Base-by-base conservation (phyloP, 2,888 invertebrate species). In the Atethmia centrago region DNA sequence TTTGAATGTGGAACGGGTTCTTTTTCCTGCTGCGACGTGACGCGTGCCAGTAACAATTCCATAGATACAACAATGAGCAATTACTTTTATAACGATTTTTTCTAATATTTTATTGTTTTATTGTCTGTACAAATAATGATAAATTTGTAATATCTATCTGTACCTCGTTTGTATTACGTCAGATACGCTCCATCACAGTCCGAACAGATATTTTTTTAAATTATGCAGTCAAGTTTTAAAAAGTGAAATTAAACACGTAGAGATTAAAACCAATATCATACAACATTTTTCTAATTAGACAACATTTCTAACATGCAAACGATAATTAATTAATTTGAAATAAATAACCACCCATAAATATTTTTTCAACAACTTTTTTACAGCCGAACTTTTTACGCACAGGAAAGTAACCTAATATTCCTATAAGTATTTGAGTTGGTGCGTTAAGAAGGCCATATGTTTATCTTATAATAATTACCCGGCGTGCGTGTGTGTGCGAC, bases 1-100 rank as follows among this genome's bases (percentile, higher is more conserved):
- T 94, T 95, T 95, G 93, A 94, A 95, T 95, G 90, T 94, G 88
- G 93, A 94, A 95, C 94, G 93, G 93, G 94, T 94, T 90, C 91
- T 93, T 94, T 94, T 94, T 94, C 93, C 93, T 93, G 94, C 92
- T 89, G 90, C 85, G 88, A 88, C 88, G 89, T 92, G 92, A 92
- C 91, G 88, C 87, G 87, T 88, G 92, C 90, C 91, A 89, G 92
- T 90, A 87, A 90, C 89, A 90, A 92, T 93, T 92, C 91, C 90
- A 92, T 91, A 92, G 89, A 88, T 88, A 89, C 88, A 89, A 94
- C 94, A 94, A 94, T 93, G 91, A 91, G 90, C 93, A 91, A 94
- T 94, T 94, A 94, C 90, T 91, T 86, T 87, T 90, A 88, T 91
- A 86, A 87, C 89, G 80, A 66, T 89, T 89, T 88, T 90, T 90